A percentile compares a stretch with the other conserved stretches of the same genome.
These are phyloP conservation scores for Hystrix brachyura DNA, from an alignment of 2,113 vertebrate genomes.

Conservation along the genomic window DNA sequence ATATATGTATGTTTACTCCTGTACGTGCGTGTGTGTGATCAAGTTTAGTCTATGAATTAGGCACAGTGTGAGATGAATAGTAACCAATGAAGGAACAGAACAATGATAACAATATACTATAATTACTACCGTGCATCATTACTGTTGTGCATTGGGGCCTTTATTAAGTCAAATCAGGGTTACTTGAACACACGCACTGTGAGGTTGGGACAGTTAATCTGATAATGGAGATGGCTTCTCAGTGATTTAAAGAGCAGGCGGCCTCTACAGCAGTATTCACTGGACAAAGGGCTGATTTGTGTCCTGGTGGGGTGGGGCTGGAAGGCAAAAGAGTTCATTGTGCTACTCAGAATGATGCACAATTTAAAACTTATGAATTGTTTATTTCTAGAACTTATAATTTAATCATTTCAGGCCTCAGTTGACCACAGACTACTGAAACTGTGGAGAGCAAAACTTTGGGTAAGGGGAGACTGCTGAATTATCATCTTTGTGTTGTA, in stretches of 20 bases:
- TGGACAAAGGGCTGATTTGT: background rate
- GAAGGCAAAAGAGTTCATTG: background rate
- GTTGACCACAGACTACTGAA: background rate
- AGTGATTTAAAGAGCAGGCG: background rate
- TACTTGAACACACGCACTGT: background rate
- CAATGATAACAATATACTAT: background rate
- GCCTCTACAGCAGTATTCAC: background rate
- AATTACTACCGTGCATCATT: background rate
- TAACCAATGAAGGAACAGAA: background rate
- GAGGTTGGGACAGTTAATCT: background rate
- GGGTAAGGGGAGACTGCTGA: background rate
- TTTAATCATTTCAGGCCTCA: background rate
- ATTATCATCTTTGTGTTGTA: background rate
- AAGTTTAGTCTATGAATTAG: background rate
- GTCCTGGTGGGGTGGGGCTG: background rate
- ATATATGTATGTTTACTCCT: background rate
- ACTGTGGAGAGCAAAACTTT: background rate
- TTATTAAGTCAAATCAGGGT: background rate
- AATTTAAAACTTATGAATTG: background rate
- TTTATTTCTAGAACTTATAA: background rate
- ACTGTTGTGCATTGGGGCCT: background rate
- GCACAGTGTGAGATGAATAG: background rate
- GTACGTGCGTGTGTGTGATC: background rate
- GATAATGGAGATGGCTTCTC: background rate
- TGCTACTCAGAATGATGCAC: background rate